Evolutionary conservation across 2,797 vertebrate genomes (phyloP).

Genomic region (Eospalax fontanierii): DNA sequence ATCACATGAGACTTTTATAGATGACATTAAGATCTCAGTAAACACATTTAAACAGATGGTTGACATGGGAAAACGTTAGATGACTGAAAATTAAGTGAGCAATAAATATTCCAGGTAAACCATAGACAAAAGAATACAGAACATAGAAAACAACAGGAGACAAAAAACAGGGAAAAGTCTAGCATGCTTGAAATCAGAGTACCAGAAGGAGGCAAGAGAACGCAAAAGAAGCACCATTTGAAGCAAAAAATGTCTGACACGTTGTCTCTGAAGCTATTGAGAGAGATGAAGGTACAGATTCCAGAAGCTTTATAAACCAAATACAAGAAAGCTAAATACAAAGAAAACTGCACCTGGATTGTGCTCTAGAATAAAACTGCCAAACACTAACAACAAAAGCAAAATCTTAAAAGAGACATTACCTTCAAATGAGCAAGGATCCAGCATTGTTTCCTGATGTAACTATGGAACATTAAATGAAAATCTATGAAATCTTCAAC

Average conservation of each 20-base stretch:
- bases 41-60: not conserved
- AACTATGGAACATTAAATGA: not conserved
- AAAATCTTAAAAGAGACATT: not conserved
- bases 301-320: not conserved
- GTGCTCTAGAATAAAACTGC: not conserved
- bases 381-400: not conserved
- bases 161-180: not conserved
- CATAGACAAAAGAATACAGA: not conserved
- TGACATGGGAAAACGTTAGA: not conserved
- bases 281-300: not conserved
- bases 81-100: not conserved
- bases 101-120: not conserved
- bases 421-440: not conserved
- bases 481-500: not conserved
- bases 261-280: conserved; percentile 8
- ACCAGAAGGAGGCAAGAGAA: not conserved
- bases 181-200: not conserved
- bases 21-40: not conserved
- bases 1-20: conserved; percentile 25
- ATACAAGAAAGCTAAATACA: not conserved
- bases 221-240: not conserved
- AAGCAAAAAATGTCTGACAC: not conserved
- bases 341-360: not conserved
- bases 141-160: not conserved
- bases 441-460: not conserved